Percentiles rank a stretch among this genome's conserved stretches.
These are phyloP conservation scores for Onthophagus taurus DNA, from an alignment of 1,140 invertebrate species.

Conservation along the genomic window DNA sequence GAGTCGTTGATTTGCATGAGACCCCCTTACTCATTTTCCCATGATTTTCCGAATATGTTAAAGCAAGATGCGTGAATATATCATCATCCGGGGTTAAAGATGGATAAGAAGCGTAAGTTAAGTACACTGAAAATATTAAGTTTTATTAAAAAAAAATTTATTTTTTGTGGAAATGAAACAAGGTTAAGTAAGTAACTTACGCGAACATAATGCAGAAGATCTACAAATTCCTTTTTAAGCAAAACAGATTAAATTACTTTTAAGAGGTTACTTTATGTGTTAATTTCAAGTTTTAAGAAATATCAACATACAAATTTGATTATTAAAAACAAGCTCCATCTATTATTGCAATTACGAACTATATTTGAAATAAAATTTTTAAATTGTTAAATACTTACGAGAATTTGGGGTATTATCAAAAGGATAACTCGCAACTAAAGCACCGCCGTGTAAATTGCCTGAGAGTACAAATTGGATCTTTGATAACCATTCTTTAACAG, in stretches of 20 bases:
- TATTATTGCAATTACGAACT: no score
- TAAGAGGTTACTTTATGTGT: no score
- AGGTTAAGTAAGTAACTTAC: no score
- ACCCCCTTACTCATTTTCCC: slow-evolving; percentile 74
- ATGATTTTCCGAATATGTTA: slow-evolving; percentile 83
- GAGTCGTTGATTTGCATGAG: slow-evolving; percentile 64
- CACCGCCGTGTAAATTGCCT: slow-evolving; percentile 84
- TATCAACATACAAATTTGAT: no score
- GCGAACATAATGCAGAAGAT: slow-evolving; percentile 69
- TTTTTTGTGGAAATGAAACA: no score
- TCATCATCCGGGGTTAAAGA: slow-evolving; percentile 89
- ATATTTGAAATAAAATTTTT: no score
- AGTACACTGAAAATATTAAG: slow-evolving; percentile 53
- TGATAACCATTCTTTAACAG: slow-evolving; percentile 88
- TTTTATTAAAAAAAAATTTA: no score
- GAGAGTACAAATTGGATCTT: slow-evolving; percentile 88
- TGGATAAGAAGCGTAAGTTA: slow-evolving; percentile 63
- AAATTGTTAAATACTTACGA: slow-evolving; percentile 64
- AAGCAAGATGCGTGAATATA: slow-evolving; percentile 81
- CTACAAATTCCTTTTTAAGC: slow-evolving; percentile 63
- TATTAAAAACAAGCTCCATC: no score
- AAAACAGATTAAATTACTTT: neutral
- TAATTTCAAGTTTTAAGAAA: neutral
- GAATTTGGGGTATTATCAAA: slow-evolving; percentile 87
- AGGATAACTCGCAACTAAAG: slow-evolving; percentile 84